Base-by-base conservation (phyloP, 2,888 invertebrate species). In the Xanthorhoe spadicearia region DNA sequence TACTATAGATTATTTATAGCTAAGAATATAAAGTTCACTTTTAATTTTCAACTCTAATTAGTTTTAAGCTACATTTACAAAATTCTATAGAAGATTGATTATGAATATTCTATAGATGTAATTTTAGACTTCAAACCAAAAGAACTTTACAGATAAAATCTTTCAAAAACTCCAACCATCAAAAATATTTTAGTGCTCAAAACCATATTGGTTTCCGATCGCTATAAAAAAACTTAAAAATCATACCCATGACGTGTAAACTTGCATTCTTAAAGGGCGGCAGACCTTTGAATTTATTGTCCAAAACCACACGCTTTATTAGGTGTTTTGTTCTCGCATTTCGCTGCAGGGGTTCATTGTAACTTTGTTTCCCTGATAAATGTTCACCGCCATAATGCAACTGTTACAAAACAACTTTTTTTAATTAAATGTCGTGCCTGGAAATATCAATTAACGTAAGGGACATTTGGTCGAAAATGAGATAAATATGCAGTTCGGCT, bases 221-320 rank as follows among this genome's bases (percentile, higher is more conserved):
- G 15, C 15, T 3, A 48, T 0, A 48, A 48, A 48, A 49, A 61
- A 64, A 53, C 55, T 53, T 19, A 62, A 62, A 53, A 49, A 60
- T 48, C 55, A 35, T 35, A 52, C 17, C 64, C 64, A 54, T 68
- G 68, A 70, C 72, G 64, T 49, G 55, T 61, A 66, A 70, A 70
- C 60, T 69, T 65, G 43, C 56, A 70, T 79, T 79, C 76, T 74
- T 74, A 85, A 78, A 81, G 76, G 80, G 77, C 81, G 83, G 83
- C 82, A 82, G 83, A 82, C 74, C 77, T 76, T 65, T 75, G 64
- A 83, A 89, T 84, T 85, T 88, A 88, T 88, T 80, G 74, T 79
- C 77, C 74, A 77, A 85, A 88, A 88, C 82, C 78, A 75, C 79
- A 80, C 80, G 79, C 77, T 88, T 88, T 87, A 88, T 79, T 83